Percentiles rank a stretch among this genome's conserved stretches.
Evolutionary conservation across 2,888 invertebrate genomes (phyloP).

Genomic region (Dysmachus trigonus): DNA sequence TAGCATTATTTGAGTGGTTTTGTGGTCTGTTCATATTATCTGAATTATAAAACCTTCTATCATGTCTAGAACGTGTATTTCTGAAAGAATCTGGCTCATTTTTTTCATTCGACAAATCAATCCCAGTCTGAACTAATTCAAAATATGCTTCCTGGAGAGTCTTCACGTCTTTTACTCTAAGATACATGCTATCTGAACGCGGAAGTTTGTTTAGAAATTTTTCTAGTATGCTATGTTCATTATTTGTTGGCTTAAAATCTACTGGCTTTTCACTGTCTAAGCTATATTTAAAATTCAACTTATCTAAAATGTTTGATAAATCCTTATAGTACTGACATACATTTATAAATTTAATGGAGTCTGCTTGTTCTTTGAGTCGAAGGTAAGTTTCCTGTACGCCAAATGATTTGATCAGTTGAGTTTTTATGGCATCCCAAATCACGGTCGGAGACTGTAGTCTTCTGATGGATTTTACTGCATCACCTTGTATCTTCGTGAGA

Average conservation of each 20-base stretch:
- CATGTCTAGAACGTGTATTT: neutral
- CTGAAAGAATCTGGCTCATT: neutral
- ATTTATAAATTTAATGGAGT: neutral
- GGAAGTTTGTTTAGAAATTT: constrained; percentile 26
- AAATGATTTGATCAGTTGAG: too few species aligned
- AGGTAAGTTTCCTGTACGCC: too few species aligned
- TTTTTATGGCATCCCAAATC: too few species aligned
- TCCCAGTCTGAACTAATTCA: neutral
- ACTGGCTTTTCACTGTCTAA: neutral
- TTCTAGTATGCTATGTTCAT: constrained; percentile 17
- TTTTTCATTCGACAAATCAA: neutral
- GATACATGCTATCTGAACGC: constrained; percentile 12
- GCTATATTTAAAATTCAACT: constrained; percentile 28
- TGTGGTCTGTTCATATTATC: neutral
- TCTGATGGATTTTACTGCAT: neutral
- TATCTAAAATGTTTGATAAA: constrained; percentile 12
- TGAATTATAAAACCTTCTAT: too few species aligned
- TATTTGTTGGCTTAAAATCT: constrained; percentile 13
- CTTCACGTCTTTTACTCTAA: constrained; percentile 19
- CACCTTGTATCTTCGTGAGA: neutral
- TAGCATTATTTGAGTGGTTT: neutral
- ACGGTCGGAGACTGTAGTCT: neutral
- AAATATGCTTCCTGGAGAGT: constrained; percentile 24
- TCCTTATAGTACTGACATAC: constrained; percentile 31
- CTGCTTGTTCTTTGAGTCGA: too few species aligned